Evolutionary conservation across 2,888 invertebrate species (phyloP).

Genomic region (Serripes groenlandicus): DNA sequence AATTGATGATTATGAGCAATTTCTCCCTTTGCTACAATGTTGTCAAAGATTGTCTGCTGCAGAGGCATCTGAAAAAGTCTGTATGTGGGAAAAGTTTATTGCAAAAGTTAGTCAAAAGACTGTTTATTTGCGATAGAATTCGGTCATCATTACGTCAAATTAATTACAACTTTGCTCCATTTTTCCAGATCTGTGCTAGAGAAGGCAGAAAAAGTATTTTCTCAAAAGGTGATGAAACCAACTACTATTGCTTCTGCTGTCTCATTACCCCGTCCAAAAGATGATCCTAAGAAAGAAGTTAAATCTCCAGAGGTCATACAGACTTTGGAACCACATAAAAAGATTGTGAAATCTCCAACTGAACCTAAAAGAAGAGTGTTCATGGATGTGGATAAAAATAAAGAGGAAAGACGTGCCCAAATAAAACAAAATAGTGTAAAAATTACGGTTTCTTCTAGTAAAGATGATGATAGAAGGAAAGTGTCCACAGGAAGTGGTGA

Average conservation of each 20-base stretch:
- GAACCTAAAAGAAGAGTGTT: slow-evolving; percentile 67
- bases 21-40: not conserved
- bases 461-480: slow-evolving; percentile 50
- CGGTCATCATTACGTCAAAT: too few species aligned
- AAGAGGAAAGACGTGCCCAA: slow-evolving; percentile 52
- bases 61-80: too few species aligned
- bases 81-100: too few species aligned
- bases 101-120: too few species aligned
- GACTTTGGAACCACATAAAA: slow-evolving; percentile 27
- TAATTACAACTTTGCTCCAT: too few species aligned
- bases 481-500: slow-evolving; percentile 58
- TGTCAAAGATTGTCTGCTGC: too few species aligned
- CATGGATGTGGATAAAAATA: slow-evolving; percentile 58
- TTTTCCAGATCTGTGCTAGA: slow-evolving; percentile 90
- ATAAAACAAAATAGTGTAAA: slow-evolving; percentile 62
- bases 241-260: slow-evolving; percentile 83
- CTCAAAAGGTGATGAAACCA: slow-evolving; percentile 95
- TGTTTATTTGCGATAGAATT: too few species aligned
- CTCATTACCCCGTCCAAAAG: slow-evolving; percentile 35
- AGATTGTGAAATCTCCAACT: slow-evolving; percentile 33
- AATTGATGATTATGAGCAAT: not conserved
- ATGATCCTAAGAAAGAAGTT: slow-evolving; percentile 25
- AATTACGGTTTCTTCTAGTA: slow-evolving; percentile 69
- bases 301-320: slow-evolving; percentile 36
- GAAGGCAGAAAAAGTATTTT: slow-evolving; percentile 96